Conservation (phyloP, 2,797 vertebrate species). For the Garrulus glandarius region DNA sequence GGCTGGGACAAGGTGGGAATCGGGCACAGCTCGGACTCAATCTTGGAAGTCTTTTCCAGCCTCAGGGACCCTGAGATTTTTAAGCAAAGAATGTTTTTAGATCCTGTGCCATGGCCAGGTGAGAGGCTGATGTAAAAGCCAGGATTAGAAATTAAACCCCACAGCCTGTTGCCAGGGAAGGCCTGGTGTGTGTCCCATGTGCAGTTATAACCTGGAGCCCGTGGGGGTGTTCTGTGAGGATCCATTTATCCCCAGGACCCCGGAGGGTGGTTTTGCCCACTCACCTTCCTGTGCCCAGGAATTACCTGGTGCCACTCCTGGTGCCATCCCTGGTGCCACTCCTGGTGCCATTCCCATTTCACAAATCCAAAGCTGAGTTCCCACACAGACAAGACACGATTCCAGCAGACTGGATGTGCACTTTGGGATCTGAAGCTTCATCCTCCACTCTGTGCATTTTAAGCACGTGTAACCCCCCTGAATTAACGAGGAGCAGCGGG, state of each 20-base stretch:
- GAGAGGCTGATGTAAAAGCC: background rate
- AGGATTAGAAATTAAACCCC: background rate
- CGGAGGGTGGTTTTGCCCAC: too few species aligned
- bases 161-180: too few species aligned
- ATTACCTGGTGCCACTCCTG: background rate
- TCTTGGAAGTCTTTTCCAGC: background rate
- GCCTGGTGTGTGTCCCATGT: too few species aligned
- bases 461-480: background rate
- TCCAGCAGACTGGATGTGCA: background rate
- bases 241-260: background rate
- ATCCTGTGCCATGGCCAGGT: background rate
- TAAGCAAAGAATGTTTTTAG: background rate
- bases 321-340: background rate
- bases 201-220: background rate
- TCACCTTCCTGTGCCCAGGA: background rate
- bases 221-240: too few species aligned
- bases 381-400: background rate
- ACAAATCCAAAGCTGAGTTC: background rate
- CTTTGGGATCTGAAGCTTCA: background rate
- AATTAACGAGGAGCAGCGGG: background rate
- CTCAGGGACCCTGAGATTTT: background rate
- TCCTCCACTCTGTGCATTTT: background rate
- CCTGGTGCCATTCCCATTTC: background rate
- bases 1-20: background rate
- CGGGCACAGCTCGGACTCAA: fast-evolving